Evolutionary conservation across 1,140 invertebrate genomes (phyloP).

Genomic region (Drosophila nikananu): DNA sequence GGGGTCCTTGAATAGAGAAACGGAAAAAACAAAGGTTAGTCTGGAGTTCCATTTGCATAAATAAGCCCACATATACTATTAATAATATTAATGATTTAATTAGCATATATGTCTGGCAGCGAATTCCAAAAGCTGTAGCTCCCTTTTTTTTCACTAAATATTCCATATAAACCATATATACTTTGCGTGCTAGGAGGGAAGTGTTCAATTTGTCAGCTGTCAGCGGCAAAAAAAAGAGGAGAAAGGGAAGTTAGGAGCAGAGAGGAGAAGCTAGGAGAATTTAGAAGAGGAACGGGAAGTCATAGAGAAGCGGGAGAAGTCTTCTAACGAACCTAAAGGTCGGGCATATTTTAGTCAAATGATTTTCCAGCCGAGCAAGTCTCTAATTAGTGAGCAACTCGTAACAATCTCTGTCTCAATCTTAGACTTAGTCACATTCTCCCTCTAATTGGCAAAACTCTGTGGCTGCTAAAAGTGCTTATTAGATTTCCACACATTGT

Average conservation of each 20-base stretch:
- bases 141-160: constrained; percentile 10
- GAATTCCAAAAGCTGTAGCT: constrained; percentile 28
- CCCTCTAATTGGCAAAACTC: constrained; percentile 39
- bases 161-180: constrained; percentile 8
- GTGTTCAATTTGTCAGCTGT: constrained; percentile 84
- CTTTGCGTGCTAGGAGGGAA: constrained; percentile 53
- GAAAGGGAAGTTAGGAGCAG: not conserved
- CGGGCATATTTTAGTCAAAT: constrained; percentile 58
- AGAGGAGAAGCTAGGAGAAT: not conserved
- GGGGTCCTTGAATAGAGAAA: constrained; percentile 89
- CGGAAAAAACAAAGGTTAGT: constrained; percentile 46
- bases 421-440: not conserved
- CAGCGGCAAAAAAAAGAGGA: constrained; percentile 31
- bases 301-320: not conserved
- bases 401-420: too few species aligned
- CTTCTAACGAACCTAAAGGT: constrained; percentile 50
- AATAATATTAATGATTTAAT: constrained; percentile 82
- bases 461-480: constrained; percentile 27
- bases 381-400: constrained; percentile 8
- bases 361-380: constrained; percentile 18
- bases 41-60: constrained; percentile 33
- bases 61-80: constrained; percentile 50
- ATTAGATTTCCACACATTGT: constrained; percentile 70
- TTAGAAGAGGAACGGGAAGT: not conserved
- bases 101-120: constrained; percentile 67